Percentiles rank a stretch among this genome's conserved stretches.
Evolutionary conservation across 2,888 invertebrate species (phyloP).

Genomic region (Phyto melanocephala): DNA sequence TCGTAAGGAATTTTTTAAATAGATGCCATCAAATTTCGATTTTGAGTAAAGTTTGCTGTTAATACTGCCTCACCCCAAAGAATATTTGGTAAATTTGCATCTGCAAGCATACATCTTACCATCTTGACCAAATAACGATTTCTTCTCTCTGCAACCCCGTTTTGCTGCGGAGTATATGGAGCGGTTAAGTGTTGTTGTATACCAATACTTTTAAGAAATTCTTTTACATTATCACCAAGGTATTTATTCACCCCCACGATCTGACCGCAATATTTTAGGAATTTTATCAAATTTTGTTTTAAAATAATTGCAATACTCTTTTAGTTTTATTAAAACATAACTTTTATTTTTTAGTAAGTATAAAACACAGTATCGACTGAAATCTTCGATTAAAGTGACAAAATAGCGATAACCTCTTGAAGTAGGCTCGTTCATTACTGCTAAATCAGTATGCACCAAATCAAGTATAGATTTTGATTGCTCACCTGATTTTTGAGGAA

Average conservation of each 20-base stretch:
- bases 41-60: constrained; percentile 73
- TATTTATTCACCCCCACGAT: constrained; percentile 13
- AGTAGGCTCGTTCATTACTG: too few relatives aligned
- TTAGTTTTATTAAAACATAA: neutral
- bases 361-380: constrained; percentile 35
- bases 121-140: too few relatives aligned
- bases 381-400: neutral
- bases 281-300: constrained; percentile 15
- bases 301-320: neutral
- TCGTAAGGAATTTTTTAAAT: constrained; percentile 71
- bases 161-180: constrained; percentile 67
- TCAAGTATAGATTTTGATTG: too few relatives aligned
- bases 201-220: neutral
- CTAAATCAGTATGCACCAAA: too few relatives aligned
- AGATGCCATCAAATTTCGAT: constrained; percentile 70
- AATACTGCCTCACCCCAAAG: too few relatives aligned
- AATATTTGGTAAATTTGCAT: too few relatives aligned
- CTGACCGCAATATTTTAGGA: constrained; percentile 11
- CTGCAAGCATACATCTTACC: too few relatives aligned
- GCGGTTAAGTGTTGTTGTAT: constrained; percentile 1
- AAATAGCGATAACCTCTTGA: neutral
- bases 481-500: constrained; percentile 26
- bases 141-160: too few relatives aligned
- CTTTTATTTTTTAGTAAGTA: constrained; percentile 55
- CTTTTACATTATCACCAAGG: neutral